Evolutionary conservation across 1,140 invertebrate genomes (phyloP).

Genomic region (Bacillus rossius): DNA sequence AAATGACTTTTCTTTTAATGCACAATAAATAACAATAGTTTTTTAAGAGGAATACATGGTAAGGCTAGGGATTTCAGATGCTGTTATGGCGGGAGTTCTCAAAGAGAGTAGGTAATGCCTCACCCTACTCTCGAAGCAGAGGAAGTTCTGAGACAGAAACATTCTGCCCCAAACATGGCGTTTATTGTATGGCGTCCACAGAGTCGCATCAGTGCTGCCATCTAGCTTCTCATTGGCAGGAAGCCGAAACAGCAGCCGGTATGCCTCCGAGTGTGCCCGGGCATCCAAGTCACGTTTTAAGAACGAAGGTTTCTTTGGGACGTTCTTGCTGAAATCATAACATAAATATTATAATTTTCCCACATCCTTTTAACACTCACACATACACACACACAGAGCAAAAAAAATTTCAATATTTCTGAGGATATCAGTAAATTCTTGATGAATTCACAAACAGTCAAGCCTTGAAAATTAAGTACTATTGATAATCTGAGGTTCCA

Average conservation of each 20-base stretch:
- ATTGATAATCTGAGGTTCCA: too few species aligned
- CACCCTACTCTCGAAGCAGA: conserved; percentile 95
- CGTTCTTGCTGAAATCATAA: conserved; percentile 58
- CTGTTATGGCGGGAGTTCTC: too few species aligned
- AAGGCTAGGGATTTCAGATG: too few species aligned
- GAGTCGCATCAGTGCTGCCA: conserved; percentile 80
- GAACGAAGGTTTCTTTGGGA: conserved; percentile 81
- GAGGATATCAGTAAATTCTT: too few species aligned
- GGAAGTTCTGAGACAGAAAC: conserved; percentile 90
- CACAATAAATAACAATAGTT: too few species aligned
- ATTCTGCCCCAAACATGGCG: conserved; percentile 83
- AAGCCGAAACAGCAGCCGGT: conserved; percentile 78
- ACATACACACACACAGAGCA: conserved; percentile 10
- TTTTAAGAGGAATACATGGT: too few species aligned
- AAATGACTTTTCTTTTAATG: too few species aligned
- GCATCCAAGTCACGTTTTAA: conserved; percentile 94
- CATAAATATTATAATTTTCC: conserved; percentile 9
- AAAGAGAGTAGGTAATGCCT: too few species aligned
- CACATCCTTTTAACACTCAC: conserved; percentile 3
- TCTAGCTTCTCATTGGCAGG: conserved; percentile 87
- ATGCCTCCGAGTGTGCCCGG: conserved; percentile 82
- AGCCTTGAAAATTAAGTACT: not conserved
- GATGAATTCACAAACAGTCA: too few species aligned
- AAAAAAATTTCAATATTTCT: too few species aligned
- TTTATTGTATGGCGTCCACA: conserved; percentile 96